Evolutionary conservation across 2,888 invertebrate species (phyloP), one percentile per base, ranked within the genome.

Genomic region (Limulus polyphemus): DNA sequence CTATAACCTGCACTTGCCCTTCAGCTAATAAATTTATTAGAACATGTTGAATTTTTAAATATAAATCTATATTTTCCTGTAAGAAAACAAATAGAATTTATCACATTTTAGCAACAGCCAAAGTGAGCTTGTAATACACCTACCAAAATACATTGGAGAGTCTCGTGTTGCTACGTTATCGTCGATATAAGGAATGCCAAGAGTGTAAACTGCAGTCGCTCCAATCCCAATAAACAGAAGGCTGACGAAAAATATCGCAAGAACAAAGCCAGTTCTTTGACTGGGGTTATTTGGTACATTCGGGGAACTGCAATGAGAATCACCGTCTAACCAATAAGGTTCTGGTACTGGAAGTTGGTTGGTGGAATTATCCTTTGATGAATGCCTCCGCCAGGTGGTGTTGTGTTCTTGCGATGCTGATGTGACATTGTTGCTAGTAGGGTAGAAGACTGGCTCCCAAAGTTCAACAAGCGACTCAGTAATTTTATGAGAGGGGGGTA

Each of bases 111-210:
- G 1, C 7, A 32, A 32, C 2, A 32, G 32, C 32, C 32, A 1
- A 32, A 32, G 3, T 32, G 32, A n/a, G n/a, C 1, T 32, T 32
- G 7, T 32, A 32, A 32, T 32, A 32, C 32, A 32, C 83, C 83
- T 77, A 88, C 89, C 88, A 80, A 92, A 90, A 79, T 93, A 93
- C 70, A 92, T 82, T 47, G 93, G 91, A 63, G 91, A 91, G 77
- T 92, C 91, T 72, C 88, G 83, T 78, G 88, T 90, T 72, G 90
- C 89, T 63, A 93, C 91, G 76, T 93, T 93, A 77, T 93, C 92
- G 72, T 93, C 93, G 68, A 93, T 90, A 76, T 90, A 93, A 7
- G 93, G 92, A 72, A 93, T 92, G 16, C 92, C 93, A 54, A 93
- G 81, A 17, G 92, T 92, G 70, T 90, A 88, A 61, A 92, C 90